Evolutionary conservation across 2,888 invertebrate species (phyloP), one percentile per base, ranked within the genome.

Genomic region (Chalcosyrphus nemorum): DNA sequence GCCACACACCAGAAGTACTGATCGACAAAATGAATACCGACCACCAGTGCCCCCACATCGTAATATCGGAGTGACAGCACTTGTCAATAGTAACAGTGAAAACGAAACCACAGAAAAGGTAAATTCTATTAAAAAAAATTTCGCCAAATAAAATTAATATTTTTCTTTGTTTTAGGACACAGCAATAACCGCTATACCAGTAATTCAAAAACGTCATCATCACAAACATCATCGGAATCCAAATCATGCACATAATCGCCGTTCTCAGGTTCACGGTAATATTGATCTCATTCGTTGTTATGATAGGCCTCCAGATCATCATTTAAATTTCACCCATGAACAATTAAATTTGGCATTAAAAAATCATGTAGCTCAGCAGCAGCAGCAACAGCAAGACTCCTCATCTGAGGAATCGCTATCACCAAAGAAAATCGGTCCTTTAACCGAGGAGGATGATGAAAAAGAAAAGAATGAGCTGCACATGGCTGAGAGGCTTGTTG

Each of bases 11-110:
- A 74, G 84, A 59, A 59, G 35, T 38, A 74, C 9, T 32, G 84
- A 84, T 59, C 93, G 92, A 15, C 88, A 92, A 38, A 94, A 94
- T 88, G 96, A 96, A 86, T 97, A 97, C 92, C 94, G 95, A 87
- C 97, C 97, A 3, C 97, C 97, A n/a, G 96, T 97, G 71, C 97
- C 97, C 19, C 97, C 96, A 29, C 97, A 97, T 89, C 93, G 97
- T 87, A 96, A 95, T 91, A 93, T 95, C 38, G 94, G 94, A 19
- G 92, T 94, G 65, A 93, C 93, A 87, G 91, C 93, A 38, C 93
- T 93, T 88, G 93, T 92, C 88, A 91, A 74, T 52, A 86, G 72
- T 45, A 81, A 80, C 27, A 86, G 76, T 54, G 78, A 74, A 35
- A 80, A 81, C 50, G 80, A 82, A 54, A 76, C 68, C 29, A 52